Percentiles rank a stretch among this genome's conserved stretches.
Conservation (phyloP, 2,888 invertebrate species). For the Anthrax anthrax region DNA sequence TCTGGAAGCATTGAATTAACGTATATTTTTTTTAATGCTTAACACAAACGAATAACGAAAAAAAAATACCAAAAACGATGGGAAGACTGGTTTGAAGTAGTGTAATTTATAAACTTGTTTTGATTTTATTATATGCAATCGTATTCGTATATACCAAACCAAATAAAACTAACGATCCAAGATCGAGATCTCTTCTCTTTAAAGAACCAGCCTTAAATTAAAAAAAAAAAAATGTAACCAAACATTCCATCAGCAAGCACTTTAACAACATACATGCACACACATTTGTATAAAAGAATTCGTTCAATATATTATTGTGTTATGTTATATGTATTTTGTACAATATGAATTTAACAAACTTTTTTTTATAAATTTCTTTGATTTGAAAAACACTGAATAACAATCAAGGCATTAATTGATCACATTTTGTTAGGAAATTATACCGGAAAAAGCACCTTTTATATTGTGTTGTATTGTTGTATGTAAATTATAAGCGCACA, state of each 20-base stretch:
- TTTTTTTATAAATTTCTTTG: neutral
- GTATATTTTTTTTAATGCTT: neutral
- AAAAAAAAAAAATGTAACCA: neutral
- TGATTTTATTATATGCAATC: neutral
- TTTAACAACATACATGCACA: neutral
- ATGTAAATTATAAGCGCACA: neutral
- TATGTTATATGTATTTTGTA: too few species aligned
- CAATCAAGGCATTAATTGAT: neutral
- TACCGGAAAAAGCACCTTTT: neutral
- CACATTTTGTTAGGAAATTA: neutral
- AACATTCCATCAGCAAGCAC: neutral
- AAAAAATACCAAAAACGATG: too few species aligned
- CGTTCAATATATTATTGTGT: too few species aligned
- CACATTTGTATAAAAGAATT: too few species aligned
- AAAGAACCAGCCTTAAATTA: neutral
- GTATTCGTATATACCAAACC: neutral
- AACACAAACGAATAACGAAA: neutral
- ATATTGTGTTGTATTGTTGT: too few species aligned
- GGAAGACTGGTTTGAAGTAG: neutral
- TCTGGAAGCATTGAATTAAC: neutral
- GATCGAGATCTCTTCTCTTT: neutral
- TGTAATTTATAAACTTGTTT: neutral
- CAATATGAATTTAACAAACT: too few species aligned
- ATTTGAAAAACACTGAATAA: neutral
- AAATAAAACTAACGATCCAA: neutral